These are phyloP conservation scores for Synanthedon myopaeformis DNA, from an alignment of 2,888 invertebrate genomes.

Conservation along the genomic window DNA sequence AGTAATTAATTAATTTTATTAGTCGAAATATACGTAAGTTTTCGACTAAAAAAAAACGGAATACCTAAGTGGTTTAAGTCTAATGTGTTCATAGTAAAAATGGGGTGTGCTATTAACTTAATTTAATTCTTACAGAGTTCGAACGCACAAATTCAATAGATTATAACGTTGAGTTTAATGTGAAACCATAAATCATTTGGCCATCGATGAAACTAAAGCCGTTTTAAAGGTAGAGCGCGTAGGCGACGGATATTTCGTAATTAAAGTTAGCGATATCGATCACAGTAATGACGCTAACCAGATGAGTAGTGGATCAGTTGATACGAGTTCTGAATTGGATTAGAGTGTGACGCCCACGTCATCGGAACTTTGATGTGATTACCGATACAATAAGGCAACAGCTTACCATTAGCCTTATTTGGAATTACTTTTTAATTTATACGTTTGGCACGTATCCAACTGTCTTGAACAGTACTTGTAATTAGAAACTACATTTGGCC, in stretches of 20 bases:
- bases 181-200: conserved; percentile 6
- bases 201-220: neutral
- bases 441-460: too few relatives aligned
- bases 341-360: neutral
- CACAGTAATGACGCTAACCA: conserved; percentile 17
- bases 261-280: conserved; percentile 27
- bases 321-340: neutral
- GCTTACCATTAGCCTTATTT: too few relatives aligned
- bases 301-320: neutral
- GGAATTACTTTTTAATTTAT: too few relatives aligned
- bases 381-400: neutral
- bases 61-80: too few relatives aligned
- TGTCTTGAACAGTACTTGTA: too few relatives aligned
- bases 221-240: conserved; percentile 7
- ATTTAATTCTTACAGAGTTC: neutral
- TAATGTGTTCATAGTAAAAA: too few relatives aligned
- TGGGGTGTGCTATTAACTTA: too few relatives aligned
- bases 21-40: too few relatives aligned
- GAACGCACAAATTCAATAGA: neutral
- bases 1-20: too few relatives aligned
- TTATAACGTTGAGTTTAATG: conserved; percentile 2
- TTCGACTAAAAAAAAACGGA: too few relatives aligned
- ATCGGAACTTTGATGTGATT: neutral
- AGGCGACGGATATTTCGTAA: conserved; percentile 20
- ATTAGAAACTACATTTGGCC: too few relatives aligned